Percentiles rank a stretch among this genome's conserved stretches.
Conservation (phyloP, 2,113 vertebrate genomes). For the Ploceus nigricollis region DNA sequence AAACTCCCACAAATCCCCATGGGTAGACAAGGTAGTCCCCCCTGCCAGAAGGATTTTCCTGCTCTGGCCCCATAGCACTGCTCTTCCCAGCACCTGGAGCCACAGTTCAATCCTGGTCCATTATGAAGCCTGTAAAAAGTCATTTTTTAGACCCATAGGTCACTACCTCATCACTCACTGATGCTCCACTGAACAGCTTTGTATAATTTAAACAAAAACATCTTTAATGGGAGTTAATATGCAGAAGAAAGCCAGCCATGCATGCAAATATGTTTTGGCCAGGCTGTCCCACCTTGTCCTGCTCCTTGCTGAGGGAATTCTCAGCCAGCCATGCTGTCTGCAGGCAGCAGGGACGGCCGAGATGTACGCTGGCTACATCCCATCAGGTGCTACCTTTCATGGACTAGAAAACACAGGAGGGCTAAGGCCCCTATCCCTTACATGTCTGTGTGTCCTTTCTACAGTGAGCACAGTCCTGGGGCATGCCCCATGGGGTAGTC, state of each 20-base stretch:
- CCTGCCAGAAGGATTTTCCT: rapidly evolving
- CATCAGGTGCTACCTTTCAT: background rate
- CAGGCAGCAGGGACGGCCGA: background rate
- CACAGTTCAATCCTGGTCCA: too few relatives aligned
- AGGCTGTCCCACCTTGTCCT: background rate
- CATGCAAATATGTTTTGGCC: background rate
- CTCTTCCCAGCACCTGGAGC: background rate
- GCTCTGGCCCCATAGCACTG: background rate
- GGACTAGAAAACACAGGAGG: background rate
- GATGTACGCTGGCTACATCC: rapidly evolving
- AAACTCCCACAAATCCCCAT: background rate
- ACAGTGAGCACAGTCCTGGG: rapidly evolving
- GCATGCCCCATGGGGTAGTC: too few relatives aligned
- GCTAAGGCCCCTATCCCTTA: background rate
- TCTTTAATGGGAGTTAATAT: background rate
- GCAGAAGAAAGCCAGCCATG: background rate
- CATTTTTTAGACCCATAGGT: background rate
- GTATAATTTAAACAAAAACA: background rate
- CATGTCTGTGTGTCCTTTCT: background rate
- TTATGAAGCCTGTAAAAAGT: background rate
- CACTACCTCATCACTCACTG: background rate
- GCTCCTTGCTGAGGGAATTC: background rate
- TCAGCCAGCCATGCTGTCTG: background rate
- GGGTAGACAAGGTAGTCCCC: background rate
- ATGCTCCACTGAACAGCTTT: background rate